phyloP scores from a whole-genome alignment of 2,797 vertebrate genomes.

The Hippocampus kuda region DNA sequence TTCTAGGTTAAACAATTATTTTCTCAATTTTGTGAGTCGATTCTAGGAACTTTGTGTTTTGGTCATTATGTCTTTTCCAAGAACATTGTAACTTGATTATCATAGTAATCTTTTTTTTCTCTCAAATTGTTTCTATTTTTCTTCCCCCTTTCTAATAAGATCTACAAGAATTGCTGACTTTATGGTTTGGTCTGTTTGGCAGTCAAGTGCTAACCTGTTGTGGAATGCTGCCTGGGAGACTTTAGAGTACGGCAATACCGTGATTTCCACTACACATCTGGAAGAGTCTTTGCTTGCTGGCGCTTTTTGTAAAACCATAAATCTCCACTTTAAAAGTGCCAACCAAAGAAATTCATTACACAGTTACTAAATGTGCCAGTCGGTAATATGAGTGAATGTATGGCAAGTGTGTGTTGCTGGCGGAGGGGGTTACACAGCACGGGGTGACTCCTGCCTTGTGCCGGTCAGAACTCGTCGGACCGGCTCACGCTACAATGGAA shows the following conservation, averaged over 20 bases:
- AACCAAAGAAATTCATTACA: not conserved
- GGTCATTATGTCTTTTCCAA: too few relatives aligned
- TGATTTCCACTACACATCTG: conserved; percentile 17
- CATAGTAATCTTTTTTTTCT: not conserved
- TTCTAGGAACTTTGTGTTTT: too few relatives aligned
- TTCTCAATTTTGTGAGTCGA: too few relatives aligned
- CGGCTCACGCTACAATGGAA: conserved; percentile 20
- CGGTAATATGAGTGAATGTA: not conserved
- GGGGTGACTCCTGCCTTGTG: conserved; percentile 6
- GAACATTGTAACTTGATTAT: too few relatives aligned
- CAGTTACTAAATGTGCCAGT: not conserved
- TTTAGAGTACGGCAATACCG: conserved; percentile 12
- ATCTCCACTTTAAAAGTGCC: conserved; percentile 6
- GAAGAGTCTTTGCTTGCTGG: conserved; percentile 14
- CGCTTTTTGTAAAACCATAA: conserved; percentile 12
- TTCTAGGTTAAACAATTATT: too few relatives aligned
- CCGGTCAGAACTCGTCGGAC: conserved; percentile 51
- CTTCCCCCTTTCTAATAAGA: not conserved
- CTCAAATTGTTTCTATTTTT: not conserved
- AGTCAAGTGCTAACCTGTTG: conserved; percentile 59
- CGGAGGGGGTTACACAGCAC: not conserved
- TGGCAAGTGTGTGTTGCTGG: not conserved
- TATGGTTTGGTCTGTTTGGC: conserved; percentile 23
- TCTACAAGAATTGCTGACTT: conserved; percentile 21
- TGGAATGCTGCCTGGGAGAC: conserved; percentile 53